Base-by-base conservation (phyloP, 53 echinoderm and acorn worm genomes). In the Crossaster papposus region DNA sequence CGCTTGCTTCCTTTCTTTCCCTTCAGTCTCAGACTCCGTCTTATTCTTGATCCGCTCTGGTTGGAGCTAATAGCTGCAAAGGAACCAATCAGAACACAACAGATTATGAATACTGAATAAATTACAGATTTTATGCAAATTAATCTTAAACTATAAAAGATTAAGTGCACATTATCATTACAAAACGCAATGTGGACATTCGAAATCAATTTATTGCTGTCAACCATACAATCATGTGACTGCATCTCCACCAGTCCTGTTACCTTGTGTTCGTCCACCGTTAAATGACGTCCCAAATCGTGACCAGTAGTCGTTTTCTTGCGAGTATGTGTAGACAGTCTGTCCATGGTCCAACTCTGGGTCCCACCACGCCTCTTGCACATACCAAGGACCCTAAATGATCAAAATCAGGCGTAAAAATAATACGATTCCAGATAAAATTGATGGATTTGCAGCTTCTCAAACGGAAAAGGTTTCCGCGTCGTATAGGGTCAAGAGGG, bases 281-380 rank as follows among this genome's bases (percentile, higher is more conserved):
- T 35, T 35, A 2, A 5, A 14, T 10, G 34, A 35, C 11, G 28
- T 15, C 26, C 22, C 13, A 30, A 58, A 4, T 51, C 90, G 70
- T 24, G 81, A 38, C 92, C 92, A 95, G 26, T 31, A 30, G 51
- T 95, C 89, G 0, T 78, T 80, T 22, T 79, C 85, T 55, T 73
- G 81, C 51, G 81, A 38, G n/a, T 95, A 95, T 1, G 14, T 78
- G 81, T 90, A 95, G 13, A 13, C 14, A 10, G 37, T 51, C 13
- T 1, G 12, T 36, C 79, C 87, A 1, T 51, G 36, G 83, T 95
- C 90, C 23, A 90, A 78, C 10, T 58, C 30, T 22, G 83, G 72
- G 68, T 95, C 92, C 95, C 95, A 95, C 95, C 93, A 93, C 8
- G 78, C 14, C 4, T 31, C 52, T 36, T 31, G 22, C 8, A 93